Percentiles rank a stretch among this genome's conserved stretches.
phyloP scores from a whole-genome alignment of 2,113 vertebrate species.

The Crotalus helleri region DNA sequence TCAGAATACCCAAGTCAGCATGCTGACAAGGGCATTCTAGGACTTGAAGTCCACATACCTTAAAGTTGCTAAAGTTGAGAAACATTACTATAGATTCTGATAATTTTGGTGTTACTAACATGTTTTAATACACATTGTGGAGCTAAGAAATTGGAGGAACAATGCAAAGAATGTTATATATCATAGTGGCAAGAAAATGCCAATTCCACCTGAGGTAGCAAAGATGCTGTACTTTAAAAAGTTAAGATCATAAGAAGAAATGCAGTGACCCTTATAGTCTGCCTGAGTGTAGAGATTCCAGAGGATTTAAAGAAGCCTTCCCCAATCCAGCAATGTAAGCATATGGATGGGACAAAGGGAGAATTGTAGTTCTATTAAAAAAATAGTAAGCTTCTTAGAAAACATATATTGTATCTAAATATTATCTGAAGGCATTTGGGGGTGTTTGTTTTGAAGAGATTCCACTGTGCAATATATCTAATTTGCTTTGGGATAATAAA shows the following conservation, averaged over 20 bases:
- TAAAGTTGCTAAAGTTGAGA: background rate
- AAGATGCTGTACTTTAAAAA: background rate
- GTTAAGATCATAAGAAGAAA: background rate
- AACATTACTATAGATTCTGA: background rate
- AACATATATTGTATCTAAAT: background rate
- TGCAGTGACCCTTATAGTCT: background rate
- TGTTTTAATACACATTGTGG: no score
- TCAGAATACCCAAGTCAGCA: no score
- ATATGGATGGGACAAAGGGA: background rate
- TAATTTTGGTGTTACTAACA: background rate
- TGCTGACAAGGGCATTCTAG: background rate
- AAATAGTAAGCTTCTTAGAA: background rate
- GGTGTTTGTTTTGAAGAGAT: background rate
- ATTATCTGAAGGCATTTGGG: background rate
- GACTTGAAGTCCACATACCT: background rate
- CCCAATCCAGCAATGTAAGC: background rate
- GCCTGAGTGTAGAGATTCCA: background rate
- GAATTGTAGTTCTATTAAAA: background rate
- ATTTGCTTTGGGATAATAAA: background rate
- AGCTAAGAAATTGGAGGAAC: background rate
- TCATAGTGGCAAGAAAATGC: background rate
- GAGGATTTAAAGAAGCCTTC: background rate
- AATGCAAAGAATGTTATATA: background rate
- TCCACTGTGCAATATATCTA: background rate
- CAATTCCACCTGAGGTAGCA: background rate